phyloP scores from a whole-genome alignment of 2,113 vertebrate species.

The Ictidomys tridecemlineatus region DNA sequence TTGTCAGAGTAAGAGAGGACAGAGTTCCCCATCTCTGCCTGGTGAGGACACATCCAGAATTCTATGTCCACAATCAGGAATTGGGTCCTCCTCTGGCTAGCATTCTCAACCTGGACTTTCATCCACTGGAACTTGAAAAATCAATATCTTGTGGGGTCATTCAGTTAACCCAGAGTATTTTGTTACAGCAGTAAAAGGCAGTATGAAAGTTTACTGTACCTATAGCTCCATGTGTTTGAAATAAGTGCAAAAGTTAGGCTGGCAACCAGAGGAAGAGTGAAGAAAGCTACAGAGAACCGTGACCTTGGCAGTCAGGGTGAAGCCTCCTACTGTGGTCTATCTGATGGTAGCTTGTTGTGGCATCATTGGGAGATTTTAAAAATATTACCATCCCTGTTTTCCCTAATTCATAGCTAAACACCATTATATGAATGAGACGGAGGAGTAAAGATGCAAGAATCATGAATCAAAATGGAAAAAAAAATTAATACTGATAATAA shows the following conservation, averaged over 20 bases:
- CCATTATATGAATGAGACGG: neutral
- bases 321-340: neutral
- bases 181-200: neutral
- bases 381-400: neutral
- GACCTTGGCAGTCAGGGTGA: neutral
- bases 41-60: neutral
- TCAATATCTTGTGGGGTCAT: neutral
- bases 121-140: neutral
- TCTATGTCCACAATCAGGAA: neutral
- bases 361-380: neutral
- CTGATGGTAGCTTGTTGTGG: neutral
- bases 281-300: neutral
- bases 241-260: neutral
- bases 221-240: neutral
- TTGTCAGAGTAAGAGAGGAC: neutral
- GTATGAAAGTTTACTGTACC: neutral
- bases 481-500: neutral
- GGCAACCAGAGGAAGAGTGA: neutral
- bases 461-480: neutral
- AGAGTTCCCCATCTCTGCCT: neutral
- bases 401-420: neutral
- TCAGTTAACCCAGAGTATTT: neutral
- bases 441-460: neutral
- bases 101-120: neutral
- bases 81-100: neutral